Base-by-base conservation (phyloP, 2,888 invertebrate species). In the Synergus gifuensis region DNA sequence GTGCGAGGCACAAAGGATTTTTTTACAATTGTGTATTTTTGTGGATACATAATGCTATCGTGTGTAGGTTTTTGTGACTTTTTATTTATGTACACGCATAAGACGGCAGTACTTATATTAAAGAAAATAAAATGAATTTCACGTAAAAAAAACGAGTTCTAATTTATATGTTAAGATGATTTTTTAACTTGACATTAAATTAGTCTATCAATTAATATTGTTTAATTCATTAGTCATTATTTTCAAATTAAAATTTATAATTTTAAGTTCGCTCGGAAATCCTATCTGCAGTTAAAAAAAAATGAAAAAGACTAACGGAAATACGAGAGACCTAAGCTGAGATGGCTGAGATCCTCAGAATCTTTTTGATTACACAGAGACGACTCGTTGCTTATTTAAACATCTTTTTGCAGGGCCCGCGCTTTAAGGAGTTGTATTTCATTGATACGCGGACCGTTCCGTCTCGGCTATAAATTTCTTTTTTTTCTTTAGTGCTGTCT, bases 21-120 rank as follows among this genome's bases (percentile, higher is more conserved):
- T 69, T 69, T 49, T 49, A 69, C 49, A 64, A 9, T 12, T 40
- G n/a, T 69, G 69, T 73, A 73, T 73, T 73, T 73, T 54, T 54
- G 73, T 54, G 54, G 54, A 28, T 73, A 73, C 69, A 28, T n/a
- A 36, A 54, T 54, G 64, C 64, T 64, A 64, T 73, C 28, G 69
- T 69, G 69, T 22, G 73, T 73, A 73, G 73, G 36, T 73, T 67
- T 60, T 54, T 73, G 49, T 73, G 73, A 73, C 73, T 73, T 73
- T 49, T 69, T 73, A 73, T 73, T 73, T 73, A 73, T 73, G 49
- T 73, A 73, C 73, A 73, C 73, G 54, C 36, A 49, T 73, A 49
- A 73, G 22, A 73, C 28, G 54, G 28, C 49, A 73, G 49, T n/a
- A 54, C 28, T 49, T 54, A 28, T 54, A 54, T 73, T 16, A 18